A percentile compares a stretch with the other conserved stretches of the same genome.
phyloP scores from a whole-genome alignment of 1,140 invertebrate species.

The Lysiphlebus fabarum region DNA sequence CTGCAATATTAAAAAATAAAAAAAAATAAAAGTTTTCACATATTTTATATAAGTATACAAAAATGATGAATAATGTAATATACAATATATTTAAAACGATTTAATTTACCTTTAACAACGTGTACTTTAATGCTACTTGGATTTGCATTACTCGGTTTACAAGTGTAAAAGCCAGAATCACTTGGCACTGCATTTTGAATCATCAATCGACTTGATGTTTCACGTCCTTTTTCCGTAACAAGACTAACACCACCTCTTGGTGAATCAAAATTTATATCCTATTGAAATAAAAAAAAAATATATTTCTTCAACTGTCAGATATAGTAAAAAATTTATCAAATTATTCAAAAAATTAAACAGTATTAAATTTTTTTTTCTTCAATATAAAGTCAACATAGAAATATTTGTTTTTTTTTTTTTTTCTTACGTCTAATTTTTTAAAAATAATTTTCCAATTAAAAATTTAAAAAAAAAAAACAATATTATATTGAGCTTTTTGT shows the following conservation, averaged over 20 bases:
- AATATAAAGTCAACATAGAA: too few species aligned
- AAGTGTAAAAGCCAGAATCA: constrained; percentile 62
- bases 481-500: too few species aligned
- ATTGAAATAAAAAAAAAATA: too few species aligned
- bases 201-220: constrained; percentile 61
- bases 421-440: too few species aligned
- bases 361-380: too few species aligned
- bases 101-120: constrained; percentile 60
- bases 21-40: not conserved
- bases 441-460: too few species aligned
- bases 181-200: constrained; percentile 58
- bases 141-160: constrained; percentile 62
- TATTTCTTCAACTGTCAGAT: too few species aligned
- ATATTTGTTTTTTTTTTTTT: too few species aligned
- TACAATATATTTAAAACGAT: not conserved
- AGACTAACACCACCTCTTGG: constrained; percentile 59
- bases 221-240: constrained; percentile 59
- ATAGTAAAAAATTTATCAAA: too few species aligned
- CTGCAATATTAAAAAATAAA: constrained; percentile 42
- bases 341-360: too few species aligned
- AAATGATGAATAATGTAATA: not conserved
- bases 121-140: constrained; percentile 61
- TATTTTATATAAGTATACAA: not conserved
- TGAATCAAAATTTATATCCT: constrained; percentile 60
- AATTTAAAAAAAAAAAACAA: too few species aligned